Base-by-base conservation (phyloP, 1,140 invertebrate species). In the Zaprionus capensis region DNA sequence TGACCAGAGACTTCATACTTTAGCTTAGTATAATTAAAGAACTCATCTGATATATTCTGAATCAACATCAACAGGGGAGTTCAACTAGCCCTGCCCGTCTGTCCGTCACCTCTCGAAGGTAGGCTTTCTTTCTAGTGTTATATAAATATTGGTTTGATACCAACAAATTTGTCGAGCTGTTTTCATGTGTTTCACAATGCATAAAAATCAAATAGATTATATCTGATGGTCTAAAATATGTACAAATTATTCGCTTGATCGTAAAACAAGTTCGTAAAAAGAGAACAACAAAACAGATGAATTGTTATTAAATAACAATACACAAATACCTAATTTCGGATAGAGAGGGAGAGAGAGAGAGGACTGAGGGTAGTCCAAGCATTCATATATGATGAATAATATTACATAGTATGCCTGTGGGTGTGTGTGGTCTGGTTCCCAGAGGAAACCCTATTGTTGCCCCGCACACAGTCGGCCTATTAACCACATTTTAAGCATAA, bases 401-500 rank as follows among this genome's bases (percentile, higher is more conserved):
- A 79, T 88, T 86, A 71, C 74, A 74, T 74, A 82, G 76, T 70
- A 63, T 67, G 59, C 26, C n/a, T 68, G 65, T 63, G 62, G 36
- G 38, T 56, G 20, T 49, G 53, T 22, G 41, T 31, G 56, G 57
- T 22, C 36, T 15, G 34, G 34, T 34, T 80, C 81, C 83, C 83
- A 56, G 49, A 63, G 80, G 82, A 41, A 53, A 44, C 76, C 22
- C 46, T 68, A 86, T 86, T 86, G 82, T 86, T 87, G 76, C 78
- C 75, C 44, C 64, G 61, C 69, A 61, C 61, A 77, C 73, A 71
- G 81, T 69, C 78, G 81, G 84, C 84, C 84, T 88, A 88, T 88
- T 88, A 88, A 88, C 84, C 84, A 88, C 84, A 88, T 88, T 88
- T 88, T 88, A 88, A 88, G 84, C 84, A 88, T 88, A 88, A 88